Percentiles rank a stretch among this genome's conserved stretches.
Evolutionary conservation across 2,797 vertebrate genomes (phyloP).

Genomic region (Mallotus villosus): DNA sequence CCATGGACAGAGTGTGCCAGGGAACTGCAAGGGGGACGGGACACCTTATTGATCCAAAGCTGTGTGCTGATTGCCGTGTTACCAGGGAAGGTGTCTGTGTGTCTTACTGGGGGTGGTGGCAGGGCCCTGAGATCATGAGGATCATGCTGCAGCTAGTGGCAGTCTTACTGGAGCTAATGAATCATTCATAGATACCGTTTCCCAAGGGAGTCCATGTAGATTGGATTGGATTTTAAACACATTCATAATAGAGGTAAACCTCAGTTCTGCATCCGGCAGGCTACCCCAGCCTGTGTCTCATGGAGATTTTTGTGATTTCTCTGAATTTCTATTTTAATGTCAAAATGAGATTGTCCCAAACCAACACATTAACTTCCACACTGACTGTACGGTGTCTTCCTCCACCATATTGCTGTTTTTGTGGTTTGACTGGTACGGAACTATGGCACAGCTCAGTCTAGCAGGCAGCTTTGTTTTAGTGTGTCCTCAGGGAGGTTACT

Average conservation of each 20-base stretch:
- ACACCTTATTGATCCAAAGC: neutral
- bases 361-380: too few species aligned
- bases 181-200: too few species aligned
- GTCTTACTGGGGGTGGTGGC: neutral
- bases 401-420: slow-evolving; percentile 16
- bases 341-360: too few species aligned
- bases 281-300: too few species aligned
- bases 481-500: slow-evolving; percentile 50
- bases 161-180: neutral
- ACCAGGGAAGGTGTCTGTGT: neutral
- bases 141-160: too few species aligned
- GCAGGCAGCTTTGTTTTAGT: slow-evolving; percentile 36
- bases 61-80: slow-evolving; percentile 8
- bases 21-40: neutral
- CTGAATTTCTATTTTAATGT: too few species aligned
- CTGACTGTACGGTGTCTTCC: neutral
- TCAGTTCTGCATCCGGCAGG: too few species aligned
- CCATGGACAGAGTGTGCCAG: neutral
- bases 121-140: neutral
- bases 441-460: slow-evolving; percentile 14
- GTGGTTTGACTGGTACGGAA: slow-evolving; percentile 34
- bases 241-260: too few species aligned
- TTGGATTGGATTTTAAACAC: too few species aligned
- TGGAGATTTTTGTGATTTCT: too few species aligned
- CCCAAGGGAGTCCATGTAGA: too few species aligned